Conservation (phyloP, 1,140 invertebrate species). For the Pseudobourletiella spinata region DNA sequence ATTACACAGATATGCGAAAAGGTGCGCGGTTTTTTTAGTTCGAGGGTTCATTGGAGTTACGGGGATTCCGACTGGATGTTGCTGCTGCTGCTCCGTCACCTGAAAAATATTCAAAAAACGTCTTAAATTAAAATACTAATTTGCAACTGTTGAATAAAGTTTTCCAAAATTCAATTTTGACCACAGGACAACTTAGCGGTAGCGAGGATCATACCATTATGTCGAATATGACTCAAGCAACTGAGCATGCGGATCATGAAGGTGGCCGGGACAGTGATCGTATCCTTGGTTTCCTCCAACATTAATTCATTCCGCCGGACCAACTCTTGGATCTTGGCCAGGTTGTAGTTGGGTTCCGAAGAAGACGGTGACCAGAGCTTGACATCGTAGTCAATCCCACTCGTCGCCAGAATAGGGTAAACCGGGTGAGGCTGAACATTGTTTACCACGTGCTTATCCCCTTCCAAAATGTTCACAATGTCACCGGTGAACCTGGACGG, state of each 20-base stretch:
- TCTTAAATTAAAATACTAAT: too few species aligned
- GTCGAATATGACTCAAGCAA: slow-evolving; percentile 26
- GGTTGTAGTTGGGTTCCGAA: slow-evolving; percentile 40
- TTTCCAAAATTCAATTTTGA: too few species aligned
- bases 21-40: too few species aligned
- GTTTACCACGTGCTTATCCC: slow-evolving; percentile 78
- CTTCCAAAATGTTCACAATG: slow-evolving; percentile 57
- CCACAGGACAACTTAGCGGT: too few species aligned
- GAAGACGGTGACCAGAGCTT: slow-evolving; percentile 71
- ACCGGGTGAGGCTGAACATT: slow-evolving; percentile 69
- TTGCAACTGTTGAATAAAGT: too few species aligned
- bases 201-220: too few species aligned
- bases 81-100: too few species aligned
- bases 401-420: slow-evolving; percentile 70
- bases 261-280: slow-evolving; percentile 76
- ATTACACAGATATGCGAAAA: too few species aligned
- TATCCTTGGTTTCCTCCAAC: slow-evolving; percentile 80
- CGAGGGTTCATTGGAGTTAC: too few species aligned
- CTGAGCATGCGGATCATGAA: slow-evolving; percentile 63
- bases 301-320: slow-evolving; percentile 72
- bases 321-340: slow-evolving; percentile 47
- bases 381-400: slow-evolving; percentile 83
- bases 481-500: slow-evolving; percentile 47
- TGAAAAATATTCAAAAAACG: too few species aligned
- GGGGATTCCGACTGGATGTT: too few species aligned